Percentiles rank a stretch among this genome's conserved stretches.
phyloP scores from a whole-genome alignment of 2,888 invertebrate genomes.

The Hydrotaea cyrtoneurina region DNA sequence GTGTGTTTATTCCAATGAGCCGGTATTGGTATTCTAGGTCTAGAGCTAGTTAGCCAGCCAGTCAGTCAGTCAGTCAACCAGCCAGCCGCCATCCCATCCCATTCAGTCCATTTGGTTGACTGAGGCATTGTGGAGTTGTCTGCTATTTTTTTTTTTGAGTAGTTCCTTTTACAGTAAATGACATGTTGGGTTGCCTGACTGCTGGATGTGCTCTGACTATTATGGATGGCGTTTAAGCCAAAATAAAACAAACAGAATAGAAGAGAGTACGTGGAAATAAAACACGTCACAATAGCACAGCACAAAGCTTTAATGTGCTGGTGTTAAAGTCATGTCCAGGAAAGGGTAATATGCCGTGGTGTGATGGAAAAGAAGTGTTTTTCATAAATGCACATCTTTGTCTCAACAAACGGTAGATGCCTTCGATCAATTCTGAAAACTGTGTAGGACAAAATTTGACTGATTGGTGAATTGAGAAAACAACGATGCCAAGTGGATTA shows the following conservation, averaged over 20 bases:
- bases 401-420: too few relatives aligned
- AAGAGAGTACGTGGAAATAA: background rate
- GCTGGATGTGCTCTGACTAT: conserved; percentile 30
- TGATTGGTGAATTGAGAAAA: too few relatives aligned
- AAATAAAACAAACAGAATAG: conserved; percentile 28
- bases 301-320: background rate
- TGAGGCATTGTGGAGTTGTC: background rate
- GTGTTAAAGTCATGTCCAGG: background rate
- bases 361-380: background rate
- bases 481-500: too few relatives aligned
- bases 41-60: background rate
- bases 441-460: too few relatives aligned
- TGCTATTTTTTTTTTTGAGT: background rate
- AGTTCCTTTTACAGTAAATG: conserved; percentile 39
- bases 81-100: too few relatives aligned
- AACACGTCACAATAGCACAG: background rate
- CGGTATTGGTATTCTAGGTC: background rate
- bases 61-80: background rate
- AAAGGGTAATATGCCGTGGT: background rate
- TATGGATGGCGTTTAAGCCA: conserved; percentile 47
- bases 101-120: too few relatives aligned
- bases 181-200: conserved; percentile 38
- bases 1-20: background rate
- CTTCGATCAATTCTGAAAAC: too few relatives aligned
- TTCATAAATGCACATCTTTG: too few relatives aligned